Evolutionary conservation across 2,888 invertebrate genomes (phyloP), one percentile per base, ranked within the genome.

Genomic region (Antitype chi): DNA sequence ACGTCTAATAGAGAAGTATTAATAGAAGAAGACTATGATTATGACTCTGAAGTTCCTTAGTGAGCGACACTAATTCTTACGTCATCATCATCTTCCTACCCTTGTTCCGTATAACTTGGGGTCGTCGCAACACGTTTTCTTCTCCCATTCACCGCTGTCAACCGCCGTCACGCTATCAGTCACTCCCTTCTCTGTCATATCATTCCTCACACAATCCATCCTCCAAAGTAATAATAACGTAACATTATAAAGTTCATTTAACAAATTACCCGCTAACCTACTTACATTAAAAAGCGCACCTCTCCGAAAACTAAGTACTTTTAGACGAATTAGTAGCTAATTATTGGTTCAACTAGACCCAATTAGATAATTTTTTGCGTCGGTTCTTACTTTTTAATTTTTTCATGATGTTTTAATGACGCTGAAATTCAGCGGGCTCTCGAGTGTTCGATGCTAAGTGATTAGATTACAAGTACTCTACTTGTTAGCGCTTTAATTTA

Each of bases 391-490:
- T 32, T 74, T 28, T 28, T 1, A 47, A 17, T 23, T 70, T 80
- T 70, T 67, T 62, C 32, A 32, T 67, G 32, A 63, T 11, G 53
- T 20, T 70, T n/a, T 17, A 53, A n/a, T 15, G 47, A 23, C 4
- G 6, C 28, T 52, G 62, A 68, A 53, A 53, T 63, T 59, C 62
- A 63, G 63, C 20, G 15, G 9, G 1, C 57, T 71, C 60, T 67
- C 15, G 60, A 62, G 4, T n/a, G 11, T 70, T 81, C 43, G 32
- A 38, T 6, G 28, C 53, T 81, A 68, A 80, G 77, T 76, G 70
- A 81, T 81, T 76, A 57, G 59, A 68, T 68, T 64, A 68, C 20
- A n/a, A 53, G 68, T 25, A 38, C 68, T 76, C 47, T 68, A n/a
- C 32, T 57, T 52, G 28, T 38, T 49, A 66, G 23, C 47, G 49